Percentiles rank a stretch among this genome's conserved stretches.
phyloP scores from a whole-genome alignment of 2,888 invertebrate genomes.

The Drosophila bunnanda region DNA sequence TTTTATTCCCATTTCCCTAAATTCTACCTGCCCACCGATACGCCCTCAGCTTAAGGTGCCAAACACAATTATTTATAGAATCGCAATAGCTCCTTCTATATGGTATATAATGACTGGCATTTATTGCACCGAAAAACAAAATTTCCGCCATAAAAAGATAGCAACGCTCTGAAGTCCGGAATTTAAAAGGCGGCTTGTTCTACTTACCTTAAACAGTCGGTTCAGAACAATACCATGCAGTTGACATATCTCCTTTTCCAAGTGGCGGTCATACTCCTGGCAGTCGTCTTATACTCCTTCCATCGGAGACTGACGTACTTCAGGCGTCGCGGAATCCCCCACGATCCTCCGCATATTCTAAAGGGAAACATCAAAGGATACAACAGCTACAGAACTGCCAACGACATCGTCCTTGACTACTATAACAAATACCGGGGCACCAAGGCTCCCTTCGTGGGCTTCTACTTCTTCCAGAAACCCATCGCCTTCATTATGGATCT shows the following conservation, averaged over 20 bases:
- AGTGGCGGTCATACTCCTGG: constrained; percentile 29
- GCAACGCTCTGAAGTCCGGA: neutral
- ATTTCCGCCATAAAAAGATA: neutral
- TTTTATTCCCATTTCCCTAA: no score
- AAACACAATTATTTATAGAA: neutral
- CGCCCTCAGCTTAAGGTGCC: neutral
- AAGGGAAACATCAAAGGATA: constrained; percentile 52
- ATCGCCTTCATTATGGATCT: constrained; percentile 52
- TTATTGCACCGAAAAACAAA: neutral
- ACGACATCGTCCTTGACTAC: constrained; percentile 32
- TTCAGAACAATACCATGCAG: constrained; percentile 14
- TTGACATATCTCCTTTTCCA: constrained; percentile 39
- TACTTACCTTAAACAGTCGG: neutral
- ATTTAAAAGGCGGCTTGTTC: neutral
- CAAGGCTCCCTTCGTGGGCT: constrained; percentile 60
- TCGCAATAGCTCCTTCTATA: neutral
- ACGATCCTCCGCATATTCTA: constrained; percentile 45
- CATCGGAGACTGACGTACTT: constrained; percentile 43
- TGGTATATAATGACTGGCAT: neutral
- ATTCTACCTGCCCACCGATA: neutral
- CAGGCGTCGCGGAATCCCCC: constrained; percentile 40
- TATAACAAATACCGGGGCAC: constrained; percentile 49
- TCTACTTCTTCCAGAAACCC: constrained; percentile 67
- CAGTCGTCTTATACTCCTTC: constrained; percentile 18
- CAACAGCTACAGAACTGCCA: constrained; percentile 26